Base-by-base conservation (phyloP, 2,797 vertebrate genomes). In the Lophotriccus pileatus region DNA sequence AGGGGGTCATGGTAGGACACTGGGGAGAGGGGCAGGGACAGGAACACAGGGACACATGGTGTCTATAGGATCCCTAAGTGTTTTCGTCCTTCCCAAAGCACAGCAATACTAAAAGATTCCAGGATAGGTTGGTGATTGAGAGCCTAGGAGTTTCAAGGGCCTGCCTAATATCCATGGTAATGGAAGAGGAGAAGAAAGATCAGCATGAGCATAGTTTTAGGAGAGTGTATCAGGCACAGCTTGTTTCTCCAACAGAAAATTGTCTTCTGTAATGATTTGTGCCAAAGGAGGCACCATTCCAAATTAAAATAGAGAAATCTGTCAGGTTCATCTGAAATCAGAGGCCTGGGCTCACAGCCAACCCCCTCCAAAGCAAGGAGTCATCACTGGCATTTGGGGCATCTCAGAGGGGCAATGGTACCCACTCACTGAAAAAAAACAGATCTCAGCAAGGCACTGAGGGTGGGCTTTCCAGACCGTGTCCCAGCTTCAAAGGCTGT, bases 161-260 rank as follows among this genome's bases (percentile, higher is more conserved):
- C 75, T 84, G 91, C 62, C 75, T 91, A 87, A 50, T 62, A 59
- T 60, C 52, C 58, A 55, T 12, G 22, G 89, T 49, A 76, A 79
- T 47, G 73, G 60, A 93, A 94, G 39, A 82, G 30, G 36, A 91
- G 49, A 74, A 50, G 16, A 70, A 81, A 70, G n/a, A 58, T 50
- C 66, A 59, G 34, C 53, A 32, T 16, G 39, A 78, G 53, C 43
- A 56, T 80, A 70, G 56, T 63, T 25, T 30, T 27, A 64, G 79
- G 90, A 84, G 14, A 6, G 5, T 2, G 22, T 70, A 56, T 21
- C 3, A 28, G 77, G 58, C 72, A 93, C 79, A 74, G 81, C 10
- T n/a, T 81, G 67, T 77, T 88, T 82, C 60, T 96, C 25, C 64
- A 74, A 84, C 19, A 59, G 83, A 87, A 95, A 97, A 79, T 37